Conservation (phyloP, 2,797 vertebrate genomes). For the Lerista edwardsae region DNA sequence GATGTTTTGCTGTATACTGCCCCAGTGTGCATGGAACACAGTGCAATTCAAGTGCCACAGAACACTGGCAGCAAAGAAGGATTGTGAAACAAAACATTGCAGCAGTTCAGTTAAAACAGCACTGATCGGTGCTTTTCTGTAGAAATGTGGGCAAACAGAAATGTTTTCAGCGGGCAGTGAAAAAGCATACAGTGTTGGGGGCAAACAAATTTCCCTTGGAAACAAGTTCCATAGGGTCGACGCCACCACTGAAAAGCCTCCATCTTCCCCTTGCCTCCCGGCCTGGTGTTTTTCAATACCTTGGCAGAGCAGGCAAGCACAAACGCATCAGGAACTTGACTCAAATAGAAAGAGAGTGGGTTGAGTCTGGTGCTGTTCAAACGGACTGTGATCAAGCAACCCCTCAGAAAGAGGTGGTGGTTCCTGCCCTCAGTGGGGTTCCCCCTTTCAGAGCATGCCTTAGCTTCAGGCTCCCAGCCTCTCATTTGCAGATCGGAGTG, state of each 20-base stretch:
- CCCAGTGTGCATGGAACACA: too few relatives aligned
- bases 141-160: not conserved
- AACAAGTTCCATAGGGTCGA: not conserved
- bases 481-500: conserved; percentile 3
- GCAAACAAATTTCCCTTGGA: not conserved
- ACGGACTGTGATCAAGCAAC: not conserved
- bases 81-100: too few relatives aligned
- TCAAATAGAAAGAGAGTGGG: not conserved
- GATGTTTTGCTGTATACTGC: too few relatives aligned
- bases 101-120: too few relatives aligned
- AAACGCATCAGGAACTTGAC: not conserved
- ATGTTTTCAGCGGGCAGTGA: not conserved
- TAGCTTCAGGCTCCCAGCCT: not conserved
- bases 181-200: not conserved
- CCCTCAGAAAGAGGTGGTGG: not conserved
- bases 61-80: too few relatives aligned
- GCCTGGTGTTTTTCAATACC: not conserved
- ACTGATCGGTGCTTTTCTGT: too few relatives aligned
- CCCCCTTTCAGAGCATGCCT: not conserved
- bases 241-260: not conserved
- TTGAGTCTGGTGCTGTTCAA: not conserved
- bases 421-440: not conserved
- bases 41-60: too few relatives aligned
- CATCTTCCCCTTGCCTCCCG: too few relatives aligned
- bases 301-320: not conserved